Evolutionary conservation across 2,113 vertebrate genomes (phyloP).

Genomic region (Ochotona curzoniae): DNA sequence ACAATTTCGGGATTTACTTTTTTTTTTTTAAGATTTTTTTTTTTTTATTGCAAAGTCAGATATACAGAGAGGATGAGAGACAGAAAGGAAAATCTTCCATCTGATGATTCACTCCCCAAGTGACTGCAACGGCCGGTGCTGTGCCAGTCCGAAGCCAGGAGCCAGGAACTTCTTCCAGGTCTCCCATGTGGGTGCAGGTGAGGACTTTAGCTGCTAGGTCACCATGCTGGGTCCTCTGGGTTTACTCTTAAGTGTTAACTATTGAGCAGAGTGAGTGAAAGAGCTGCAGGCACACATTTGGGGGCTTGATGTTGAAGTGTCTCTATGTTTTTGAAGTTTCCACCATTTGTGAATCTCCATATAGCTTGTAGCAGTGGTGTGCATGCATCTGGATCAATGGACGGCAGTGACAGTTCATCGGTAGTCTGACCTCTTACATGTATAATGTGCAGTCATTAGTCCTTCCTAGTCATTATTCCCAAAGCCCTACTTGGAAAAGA

Average conservation of each 20-base stretch:
- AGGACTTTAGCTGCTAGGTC: no score
- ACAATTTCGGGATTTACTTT: constrained; percentile 5
- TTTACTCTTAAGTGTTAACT: constrained; percentile 14
- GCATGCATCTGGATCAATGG: neutral
- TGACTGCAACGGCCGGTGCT: no score
- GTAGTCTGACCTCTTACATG: neutral
- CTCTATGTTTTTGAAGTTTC: neutral
- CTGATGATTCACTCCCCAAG: no score
- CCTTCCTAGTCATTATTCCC: neutral
- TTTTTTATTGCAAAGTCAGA: no score
- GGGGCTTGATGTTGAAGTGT: neutral
- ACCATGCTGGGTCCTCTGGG: no score
- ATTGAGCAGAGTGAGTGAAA: neutral
- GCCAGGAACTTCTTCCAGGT: no score
- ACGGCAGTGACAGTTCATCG: neutral
- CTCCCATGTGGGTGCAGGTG: no score
- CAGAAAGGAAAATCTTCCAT: no score
- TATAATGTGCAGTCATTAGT: neutral
- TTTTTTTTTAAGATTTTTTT: neutral
- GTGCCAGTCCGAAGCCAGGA: no score
- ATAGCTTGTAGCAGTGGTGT: neutral
- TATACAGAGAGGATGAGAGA: no score
- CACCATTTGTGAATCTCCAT: neutral
- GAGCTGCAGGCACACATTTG: neutral
- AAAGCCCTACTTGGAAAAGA: neutral